Percentiles rank a stretch among this genome's conserved stretches.
These are phyloP conservation scores for Neosilurus hyrtlii DNA, from an alignment of 2,797 vertebrate genomes.

Conservation along the genomic window DNA sequence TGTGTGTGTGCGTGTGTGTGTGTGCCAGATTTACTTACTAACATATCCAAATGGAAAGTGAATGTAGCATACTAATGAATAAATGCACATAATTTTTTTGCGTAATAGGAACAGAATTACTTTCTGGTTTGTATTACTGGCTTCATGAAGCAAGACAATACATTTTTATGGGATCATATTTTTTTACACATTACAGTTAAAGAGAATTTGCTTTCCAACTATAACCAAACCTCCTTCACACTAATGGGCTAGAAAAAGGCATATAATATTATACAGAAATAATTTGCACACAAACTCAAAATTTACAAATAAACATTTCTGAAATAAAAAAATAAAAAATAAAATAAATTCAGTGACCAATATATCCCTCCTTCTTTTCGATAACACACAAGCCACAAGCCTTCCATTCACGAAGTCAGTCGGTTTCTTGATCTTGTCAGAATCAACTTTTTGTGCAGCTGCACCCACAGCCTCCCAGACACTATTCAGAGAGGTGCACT, in stretches of 20 bases:
- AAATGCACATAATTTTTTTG: not conserved
- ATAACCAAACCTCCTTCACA: slow-evolving; percentile 19
- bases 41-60: not conserved
- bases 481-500: too few relatives aligned
- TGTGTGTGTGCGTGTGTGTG: not conserved
- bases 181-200: not conserved
- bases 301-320: too few relatives aligned
- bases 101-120: not conserved
- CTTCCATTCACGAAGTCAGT: too few relatives aligned
- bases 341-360: too few relatives aligned
- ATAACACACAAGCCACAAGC: too few relatives aligned
- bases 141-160: not conserved
- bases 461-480: too few relatives aligned
- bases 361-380: too few relatives aligned
- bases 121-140: not conserved
- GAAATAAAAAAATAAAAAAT: too few relatives aligned
- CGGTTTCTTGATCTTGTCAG: too few relatives aligned
- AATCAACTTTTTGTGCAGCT: too few relatives aligned
- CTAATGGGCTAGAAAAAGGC: not conserved
- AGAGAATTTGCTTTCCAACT: not conserved
- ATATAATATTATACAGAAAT: not conserved
- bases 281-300: too few relatives aligned
- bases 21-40: slow-evolving; percentile 18
- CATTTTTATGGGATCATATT: not conserved
- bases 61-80: not conserved